Conservation (phyloP, 2,888 invertebrate genomes). For the Linyphia triangularis region DNA sequence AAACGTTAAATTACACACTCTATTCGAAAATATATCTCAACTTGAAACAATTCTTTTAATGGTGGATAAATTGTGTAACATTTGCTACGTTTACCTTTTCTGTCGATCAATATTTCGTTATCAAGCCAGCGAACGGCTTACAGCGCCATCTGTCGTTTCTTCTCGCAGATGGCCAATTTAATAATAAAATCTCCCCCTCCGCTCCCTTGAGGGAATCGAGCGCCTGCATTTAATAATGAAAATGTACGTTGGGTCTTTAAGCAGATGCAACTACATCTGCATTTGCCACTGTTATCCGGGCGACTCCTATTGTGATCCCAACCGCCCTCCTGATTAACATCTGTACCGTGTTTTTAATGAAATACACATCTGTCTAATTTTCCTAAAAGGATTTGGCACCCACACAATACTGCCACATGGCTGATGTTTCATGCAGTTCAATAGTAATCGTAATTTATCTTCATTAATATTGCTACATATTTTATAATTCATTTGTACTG, state of each 20-base stretch:
- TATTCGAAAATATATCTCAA: too few species aligned
- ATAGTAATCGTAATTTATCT: too few species aligned
- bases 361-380: background rate
- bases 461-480: too few species aligned
- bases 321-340: conserved; percentile 58
- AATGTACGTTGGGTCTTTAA: conserved; percentile 50
- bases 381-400: too few species aligned
- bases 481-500: too few species aligned
- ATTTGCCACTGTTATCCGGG: background rate
- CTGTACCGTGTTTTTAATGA: conserved; percentile 18
- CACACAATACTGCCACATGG: too few species aligned
- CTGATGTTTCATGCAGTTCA: too few species aligned
- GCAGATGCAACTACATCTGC: conserved; percentile 67
- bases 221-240: conserved; percentile 31
- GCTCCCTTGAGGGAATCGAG: background rate
- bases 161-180: conserved; percentile 71
- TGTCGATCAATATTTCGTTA: conserved; percentile 13
- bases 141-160: conserved; percentile 64
- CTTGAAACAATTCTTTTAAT: background rate
- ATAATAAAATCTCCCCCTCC: conserved; percentile 42
- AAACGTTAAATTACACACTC: too few species aligned
- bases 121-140: background rate
- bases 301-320: conserved; percentile 16
- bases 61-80: conserved; percentile 17
- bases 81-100: conserved; percentile 3